Percentiles rank a stretch among this genome's conserved stretches.
These are phyloP conservation scores for Leptinotarsa juncta DNA, from an alignment of 2,888 invertebrate genomes.

Conservation along the genomic window DNA sequence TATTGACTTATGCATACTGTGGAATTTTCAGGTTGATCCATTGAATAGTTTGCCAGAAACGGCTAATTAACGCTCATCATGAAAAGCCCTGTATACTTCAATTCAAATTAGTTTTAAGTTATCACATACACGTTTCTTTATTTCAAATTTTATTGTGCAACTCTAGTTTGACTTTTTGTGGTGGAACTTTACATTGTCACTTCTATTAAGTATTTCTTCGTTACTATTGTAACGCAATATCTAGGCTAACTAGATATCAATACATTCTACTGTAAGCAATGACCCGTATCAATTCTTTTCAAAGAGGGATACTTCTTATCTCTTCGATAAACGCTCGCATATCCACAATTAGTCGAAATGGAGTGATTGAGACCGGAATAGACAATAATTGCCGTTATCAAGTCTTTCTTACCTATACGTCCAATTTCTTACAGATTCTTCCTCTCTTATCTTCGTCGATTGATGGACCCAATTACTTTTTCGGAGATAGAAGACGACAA, in stretches of 20 bases:
- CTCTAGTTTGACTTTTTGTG: too few species aligned
- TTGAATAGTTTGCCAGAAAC: too few species aligned
- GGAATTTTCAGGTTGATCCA: too few species aligned
- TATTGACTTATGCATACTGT: too few species aligned
- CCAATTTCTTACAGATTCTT: slow-evolving; percentile 44
- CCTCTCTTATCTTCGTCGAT: slow-evolving; percentile 46
- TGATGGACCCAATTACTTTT: slow-evolving; percentile 46
- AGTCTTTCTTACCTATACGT: slow-evolving; percentile 41
- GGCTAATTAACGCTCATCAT: too few species aligned
- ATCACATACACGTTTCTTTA: too few species aligned
- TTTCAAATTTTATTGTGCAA: too few species aligned
- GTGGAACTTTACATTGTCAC: too few species aligned
- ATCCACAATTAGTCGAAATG: slow-evolving; percentile 31
- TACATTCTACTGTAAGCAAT: neutral
- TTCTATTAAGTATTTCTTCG: too few species aligned
- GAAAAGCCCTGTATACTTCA: too few species aligned
- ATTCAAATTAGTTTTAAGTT: too few species aligned
- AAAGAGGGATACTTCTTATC: slow-evolving; percentile 33
- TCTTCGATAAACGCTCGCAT: neutral
- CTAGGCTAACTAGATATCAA: neutral
- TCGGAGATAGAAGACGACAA: neutral
- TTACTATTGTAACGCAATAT: too few species aligned
- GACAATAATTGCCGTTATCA: slow-evolving; percentile 49
- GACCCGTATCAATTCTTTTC: slow-evolving; percentile 33
- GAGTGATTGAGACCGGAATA: slow-evolving; percentile 40